Evolutionary conservation across 2,113 vertebrate genomes (phyloP).

Genomic region (Limnothrissa miodon): DNA sequence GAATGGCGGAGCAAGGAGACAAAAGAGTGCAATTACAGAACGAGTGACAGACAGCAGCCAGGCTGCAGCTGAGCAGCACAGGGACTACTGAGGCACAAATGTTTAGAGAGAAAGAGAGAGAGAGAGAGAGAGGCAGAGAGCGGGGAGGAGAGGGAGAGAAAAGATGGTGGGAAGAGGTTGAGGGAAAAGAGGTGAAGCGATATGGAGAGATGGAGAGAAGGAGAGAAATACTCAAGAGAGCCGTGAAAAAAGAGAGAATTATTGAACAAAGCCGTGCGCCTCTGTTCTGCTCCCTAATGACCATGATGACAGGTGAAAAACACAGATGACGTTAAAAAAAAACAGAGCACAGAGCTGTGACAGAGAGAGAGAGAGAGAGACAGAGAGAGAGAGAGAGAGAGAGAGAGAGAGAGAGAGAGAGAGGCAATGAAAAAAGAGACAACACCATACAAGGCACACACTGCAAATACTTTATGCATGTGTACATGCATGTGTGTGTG

Average conservation of each 20-base stretch:
- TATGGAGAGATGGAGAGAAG: background rate
- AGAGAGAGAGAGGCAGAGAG: background rate
- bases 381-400: background rate
- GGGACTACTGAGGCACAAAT: background rate
- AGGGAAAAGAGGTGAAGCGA: too few relatives aligned
- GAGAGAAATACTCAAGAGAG: background rate
- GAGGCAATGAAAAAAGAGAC: too few relatives aligned
- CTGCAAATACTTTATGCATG: background rate
- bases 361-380: constrained; percentile 21
- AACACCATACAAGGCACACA: background rate
- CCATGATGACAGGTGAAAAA: background rate
- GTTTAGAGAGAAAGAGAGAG: background rate
- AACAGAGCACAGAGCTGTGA: background rate
- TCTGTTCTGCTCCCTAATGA: background rate
- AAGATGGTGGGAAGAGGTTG: too few relatives aligned
- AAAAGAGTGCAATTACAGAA: constrained; percentile 28
- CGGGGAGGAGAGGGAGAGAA: background rate
- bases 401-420: background rate
- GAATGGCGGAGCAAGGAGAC: constrained; percentile 7
- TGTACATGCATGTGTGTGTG: background rate
- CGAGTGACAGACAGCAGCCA: background rate
- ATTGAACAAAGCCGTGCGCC: background rate
- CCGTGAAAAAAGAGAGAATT: background rate
- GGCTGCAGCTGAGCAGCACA: background rate
- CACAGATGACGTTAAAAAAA: background rate